These are phyloP conservation scores for Scopus umbretta DNA, from an alignment of 2,113 vertebrate genomes.

Conservation along the genomic window DNA sequence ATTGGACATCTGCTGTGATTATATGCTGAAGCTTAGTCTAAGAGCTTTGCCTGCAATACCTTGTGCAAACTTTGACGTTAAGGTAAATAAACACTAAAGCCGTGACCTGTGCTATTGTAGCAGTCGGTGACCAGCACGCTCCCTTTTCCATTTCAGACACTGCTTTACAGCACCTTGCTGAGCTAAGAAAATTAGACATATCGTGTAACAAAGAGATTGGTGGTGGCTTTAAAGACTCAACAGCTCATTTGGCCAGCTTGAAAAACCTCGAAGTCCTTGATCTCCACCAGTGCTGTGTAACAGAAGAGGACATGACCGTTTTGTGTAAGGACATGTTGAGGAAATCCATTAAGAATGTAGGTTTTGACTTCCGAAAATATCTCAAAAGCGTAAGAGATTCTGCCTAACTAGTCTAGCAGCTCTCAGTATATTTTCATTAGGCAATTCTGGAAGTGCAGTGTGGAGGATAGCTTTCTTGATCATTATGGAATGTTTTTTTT, in stretches of 20 bases:
- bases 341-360: background rate
- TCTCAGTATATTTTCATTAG: background rate
- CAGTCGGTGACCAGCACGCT: background rate
- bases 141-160: slow-evolving; percentile 63
- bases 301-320: slow-evolving; percentile 65
- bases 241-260: slow-evolving; percentile 68
- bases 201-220: slow-evolving; percentile 81
- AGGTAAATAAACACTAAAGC: background rate
- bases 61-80: background rate
- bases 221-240: slow-evolving; percentile 71
- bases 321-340: slow-evolving; percentile 70
- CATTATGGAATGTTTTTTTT: background rate
- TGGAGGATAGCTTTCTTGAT: background rate
- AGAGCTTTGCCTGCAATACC: slow-evolving; percentile 13
- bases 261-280: slow-evolving; percentile 77
- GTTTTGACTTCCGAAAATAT: background rate
- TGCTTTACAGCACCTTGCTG: slow-evolving; percentile 69
- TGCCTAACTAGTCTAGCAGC: background rate
- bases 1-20: slow-evolving; percentile 14
- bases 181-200: slow-evolving; percentile 77
- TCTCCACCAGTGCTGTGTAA: slow-evolving; percentile 81
- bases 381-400: background rate
- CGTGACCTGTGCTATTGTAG: background rate
- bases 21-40: background rate
- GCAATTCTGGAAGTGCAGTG: background rate